phyloP scores from a whole-genome alignment of 2,113 vertebrate genomes.

The Podocnemis expansa region DNA sequence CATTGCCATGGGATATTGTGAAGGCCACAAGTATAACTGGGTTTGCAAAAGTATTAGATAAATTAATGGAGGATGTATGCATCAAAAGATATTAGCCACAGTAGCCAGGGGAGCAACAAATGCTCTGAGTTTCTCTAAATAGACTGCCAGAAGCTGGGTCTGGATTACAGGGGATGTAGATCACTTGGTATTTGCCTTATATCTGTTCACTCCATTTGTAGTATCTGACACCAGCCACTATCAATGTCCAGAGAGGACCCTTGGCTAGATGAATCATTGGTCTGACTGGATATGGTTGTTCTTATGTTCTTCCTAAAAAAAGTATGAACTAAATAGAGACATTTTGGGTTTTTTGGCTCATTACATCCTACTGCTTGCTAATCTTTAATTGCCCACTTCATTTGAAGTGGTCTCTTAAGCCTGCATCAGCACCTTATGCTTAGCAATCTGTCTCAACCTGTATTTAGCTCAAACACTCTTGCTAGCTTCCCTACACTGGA shows the following conservation, averaged over 20 bases:
- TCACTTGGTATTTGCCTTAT: neutral
- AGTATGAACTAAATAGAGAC: neutral
- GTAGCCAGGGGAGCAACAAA: neutral
- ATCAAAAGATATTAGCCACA: neutral
- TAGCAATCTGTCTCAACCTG: neutral
- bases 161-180: neutral
- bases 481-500: neutral
- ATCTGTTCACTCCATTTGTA: neutral
- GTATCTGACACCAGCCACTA: neutral
- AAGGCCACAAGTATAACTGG: neutral
- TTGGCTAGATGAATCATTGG: neutral
- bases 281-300: neutral
- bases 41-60: neutral
- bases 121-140: neutral
- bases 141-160: neutral
- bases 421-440: neutral
- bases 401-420: neutral
- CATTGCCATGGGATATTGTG: neutral
- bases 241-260: neutral
- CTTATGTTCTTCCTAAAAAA: neutral
- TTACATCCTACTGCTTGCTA: neutral
- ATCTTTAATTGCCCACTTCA: neutral
- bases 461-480: neutral
- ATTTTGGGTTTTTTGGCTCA: neutral
- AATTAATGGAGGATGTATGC: neutral